Evolutionary conservation across 2,113 vertebrate genomes (phyloP), one percentile per base, ranked within the genome.

Genomic region (Peromyscus maniculatus): DNA sequence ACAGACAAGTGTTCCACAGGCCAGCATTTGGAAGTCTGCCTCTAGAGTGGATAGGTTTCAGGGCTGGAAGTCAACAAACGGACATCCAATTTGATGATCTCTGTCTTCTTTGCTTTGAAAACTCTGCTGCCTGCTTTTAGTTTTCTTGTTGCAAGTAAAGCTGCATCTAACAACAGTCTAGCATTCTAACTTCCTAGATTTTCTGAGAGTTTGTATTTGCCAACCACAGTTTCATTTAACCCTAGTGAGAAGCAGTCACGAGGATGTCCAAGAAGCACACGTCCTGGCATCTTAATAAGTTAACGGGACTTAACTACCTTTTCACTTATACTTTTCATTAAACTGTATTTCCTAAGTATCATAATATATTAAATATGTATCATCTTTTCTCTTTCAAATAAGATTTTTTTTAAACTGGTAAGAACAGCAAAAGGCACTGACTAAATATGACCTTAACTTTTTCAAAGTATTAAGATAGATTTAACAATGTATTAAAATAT

Each of bases 311-410:
- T 83, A 33, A 46, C 0, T 57, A 46, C 16, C 77, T 83, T 72
- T 72, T 67, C 46, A 71, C 52, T 74, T 80, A n/a, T 19, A 87
- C 13, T 87, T 86, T 83, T 94, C 91, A 15, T 69, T 13, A 94
- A 91, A 87, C 64, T 52, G 0, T 21, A 82, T 92, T 96, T 96
- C 66, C 55, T 84, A 94, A 95, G 10, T 83, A 39, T 78, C 89
- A 91, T 11, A 5, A 72, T 75, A 78, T 26, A 49, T 24, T 95
- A 89, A 95, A 71, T 12, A 79, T 62, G 1, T 33, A 67, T 75
- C 71, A 49, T 22, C 31, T 86, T 94, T 77, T 91, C 22, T 89
- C 46, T 86, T 62, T 77, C 49, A 52, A 43, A 46, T 79, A 78
- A 75, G 24, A 24, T 26, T 79, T 75, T 86, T 86, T 71, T 46